Conservation (phyloP, 2,113 vertebrate genomes). For the Sander vitreus region DNA sequence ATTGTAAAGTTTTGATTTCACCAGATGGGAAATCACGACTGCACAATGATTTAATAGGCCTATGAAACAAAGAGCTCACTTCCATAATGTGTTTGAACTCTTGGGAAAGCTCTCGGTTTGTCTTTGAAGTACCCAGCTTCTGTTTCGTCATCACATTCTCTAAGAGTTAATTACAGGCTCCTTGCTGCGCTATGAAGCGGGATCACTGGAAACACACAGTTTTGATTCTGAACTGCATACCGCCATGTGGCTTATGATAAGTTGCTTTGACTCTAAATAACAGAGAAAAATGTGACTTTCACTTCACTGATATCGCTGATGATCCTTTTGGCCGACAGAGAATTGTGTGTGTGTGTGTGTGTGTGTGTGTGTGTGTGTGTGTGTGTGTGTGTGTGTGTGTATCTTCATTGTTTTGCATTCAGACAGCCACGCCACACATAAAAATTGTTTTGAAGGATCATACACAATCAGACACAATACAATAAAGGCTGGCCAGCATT, state of each 20-base stretch:
- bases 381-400: constrained; percentile 4
- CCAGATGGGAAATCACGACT: constrained; percentile 66
- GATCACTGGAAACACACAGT: constrained; percentile 47
- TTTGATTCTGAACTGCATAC: constrained; percentile 29
- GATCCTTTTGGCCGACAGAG: constrained; percentile 28
- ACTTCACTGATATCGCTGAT: constrained; percentile 20
- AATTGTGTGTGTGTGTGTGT: constrained; percentile 9
- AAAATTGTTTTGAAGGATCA: not conserved
- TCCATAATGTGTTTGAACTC: constrained; percentile 65
- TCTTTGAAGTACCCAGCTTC: constrained; percentile 70
- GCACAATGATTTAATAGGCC: constrained; percentile 65
- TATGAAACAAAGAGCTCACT: constrained; percentile 58
- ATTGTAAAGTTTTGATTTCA: constrained; percentile 65
- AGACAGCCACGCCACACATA: no score
- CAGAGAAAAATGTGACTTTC: constrained; percentile 36
- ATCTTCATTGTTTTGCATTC: no score
- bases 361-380: not conserved
- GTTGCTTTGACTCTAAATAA: constrained; percentile 42
- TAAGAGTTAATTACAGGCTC: constrained; percentile 68
- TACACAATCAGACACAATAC: constrained; percentile 6
- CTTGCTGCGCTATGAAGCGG: constrained; percentile 45
- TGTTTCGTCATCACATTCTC: constrained; percentile 74
- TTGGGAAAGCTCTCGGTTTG: constrained; percentile 37
- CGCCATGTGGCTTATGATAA: constrained; percentile 41
- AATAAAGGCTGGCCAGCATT: not conserved